A percentile compares a stretch with the other conserved stretches of the same genome.
Conservation (phyloP, 2,113 vertebrate genomes). For the Misgurnus anguillicaudatus region DNA sequence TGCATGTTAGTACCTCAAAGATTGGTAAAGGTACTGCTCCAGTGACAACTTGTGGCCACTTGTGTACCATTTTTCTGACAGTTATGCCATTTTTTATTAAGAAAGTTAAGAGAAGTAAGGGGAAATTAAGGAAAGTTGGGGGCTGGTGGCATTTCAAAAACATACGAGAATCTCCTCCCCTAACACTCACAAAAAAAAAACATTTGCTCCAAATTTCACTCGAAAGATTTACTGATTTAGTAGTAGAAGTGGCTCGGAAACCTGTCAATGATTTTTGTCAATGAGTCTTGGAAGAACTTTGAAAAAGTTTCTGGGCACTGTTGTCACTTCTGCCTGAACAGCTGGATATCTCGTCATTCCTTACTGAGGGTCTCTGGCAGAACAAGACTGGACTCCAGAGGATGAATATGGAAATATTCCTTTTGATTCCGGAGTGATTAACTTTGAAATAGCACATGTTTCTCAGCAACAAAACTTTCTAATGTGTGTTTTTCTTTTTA, state of each 20-base stretch:
- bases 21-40: too few relatives aligned
- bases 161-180: conserved; percentile 28
- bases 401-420: conserved; percentile 11
- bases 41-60: too few relatives aligned
- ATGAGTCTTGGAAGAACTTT: conserved; percentile 4
- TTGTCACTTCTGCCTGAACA: conserved; percentile 3
- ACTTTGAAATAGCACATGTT: not conserved
- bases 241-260: conserved; percentile 9
- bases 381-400: conserved; percentile 20
- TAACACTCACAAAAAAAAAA: conserved; percentile 44
- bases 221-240: conserved; percentile 30
- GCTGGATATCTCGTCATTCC: conserved; percentile 16
- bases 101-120: too few relatives aligned
- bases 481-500: conserved; percentile 52
- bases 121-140: conserved; percentile 13
- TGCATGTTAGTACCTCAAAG: too few relatives aligned
- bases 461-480: conserved; percentile 20
- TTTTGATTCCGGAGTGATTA: not conserved
- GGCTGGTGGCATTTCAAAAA: not conserved
- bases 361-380: conserved; percentile 21
- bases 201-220: conserved; percentile 57
- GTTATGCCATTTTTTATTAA: too few relatives aligned
- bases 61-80: too few relatives aligned
- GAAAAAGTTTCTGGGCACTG: not conserved
- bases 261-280: not conserved